Evolutionary conservation across 2,797 vertebrate genomes (phyloP).

Genomic region (Sebastes hopkinsi): DNA sequence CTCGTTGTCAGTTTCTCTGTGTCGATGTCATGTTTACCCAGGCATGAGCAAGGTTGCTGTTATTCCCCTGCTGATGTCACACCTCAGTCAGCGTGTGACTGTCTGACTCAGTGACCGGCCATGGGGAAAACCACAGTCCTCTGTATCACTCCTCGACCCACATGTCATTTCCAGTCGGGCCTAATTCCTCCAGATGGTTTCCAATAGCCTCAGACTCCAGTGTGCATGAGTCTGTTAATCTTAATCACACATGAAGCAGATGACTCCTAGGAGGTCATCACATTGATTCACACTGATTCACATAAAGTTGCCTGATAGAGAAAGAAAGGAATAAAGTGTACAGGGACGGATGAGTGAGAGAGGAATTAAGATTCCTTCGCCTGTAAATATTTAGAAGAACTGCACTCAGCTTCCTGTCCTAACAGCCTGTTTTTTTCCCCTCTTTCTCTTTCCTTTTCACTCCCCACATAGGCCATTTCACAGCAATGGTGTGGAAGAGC

Average conservation of each 20-base stretch:
- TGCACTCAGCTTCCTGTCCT: slow-evolving; percentile 4
- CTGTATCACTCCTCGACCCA: slow-evolving; percentile 8
- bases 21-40: slow-evolving; percentile 19
- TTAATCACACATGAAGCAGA: slow-evolving; percentile 27
- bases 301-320: not conserved
- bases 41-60: slow-evolving; percentile 12
- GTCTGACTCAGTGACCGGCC: slow-evolving; percentile 38
- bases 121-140: slow-evolving; percentile 30
- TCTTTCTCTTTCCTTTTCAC: not conserved
- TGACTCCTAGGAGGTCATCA: not conserved
- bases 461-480: slow-evolving; percentile 90
- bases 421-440: not conserved
- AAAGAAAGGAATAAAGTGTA: not conserved
- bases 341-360: not conserved
- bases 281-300: slow-evolving; percentile 38
- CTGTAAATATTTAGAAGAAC: slow-evolving; percentile 67
- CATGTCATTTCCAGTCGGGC: slow-evolving; percentile 14
- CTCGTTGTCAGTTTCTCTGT: slow-evolving; percentile 6
- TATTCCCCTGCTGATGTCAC: slow-evolving; percentile 32
- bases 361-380: slow-evolving; percentile 30
- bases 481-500: slow-evolving; percentile 97
- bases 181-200: slow-evolving; percentile 41
- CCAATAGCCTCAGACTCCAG: slow-evolving; percentile 9
- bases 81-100: slow-evolving; percentile 34
- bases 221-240: slow-evolving; percentile 20